Percentiles rank a stretch among this genome's conserved stretches.
Conservation (phyloP, 2,797 vertebrate genomes). For the Oreochromis mossambicus region DNA sequence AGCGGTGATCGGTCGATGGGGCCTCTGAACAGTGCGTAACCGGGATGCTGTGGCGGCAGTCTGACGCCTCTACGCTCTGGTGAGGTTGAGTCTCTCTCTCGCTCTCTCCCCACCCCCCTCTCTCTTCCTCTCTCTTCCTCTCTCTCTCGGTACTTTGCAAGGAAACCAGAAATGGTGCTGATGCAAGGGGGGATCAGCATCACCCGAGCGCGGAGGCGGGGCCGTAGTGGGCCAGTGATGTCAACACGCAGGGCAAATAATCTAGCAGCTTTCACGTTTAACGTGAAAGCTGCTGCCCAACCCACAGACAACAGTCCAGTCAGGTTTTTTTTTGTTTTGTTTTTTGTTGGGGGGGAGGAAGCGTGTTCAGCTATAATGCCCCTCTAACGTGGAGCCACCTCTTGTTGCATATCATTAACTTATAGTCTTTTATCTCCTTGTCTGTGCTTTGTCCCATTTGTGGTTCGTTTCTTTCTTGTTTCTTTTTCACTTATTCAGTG, state of each 20-base stretch:
- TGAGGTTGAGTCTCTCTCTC: constrained; percentile 41
- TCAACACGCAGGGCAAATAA: constrained; percentile 52
- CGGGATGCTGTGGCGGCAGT: constrained; percentile 49
- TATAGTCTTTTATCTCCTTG: background rate
- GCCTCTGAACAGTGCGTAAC: constrained; percentile 46
- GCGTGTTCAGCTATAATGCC: background rate
- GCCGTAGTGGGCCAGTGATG: constrained; percentile 60
- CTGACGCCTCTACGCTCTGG: constrained; percentile 47
- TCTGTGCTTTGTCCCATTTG: background rate
- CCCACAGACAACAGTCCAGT: background rate
- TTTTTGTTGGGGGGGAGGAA: too few relatives aligned
- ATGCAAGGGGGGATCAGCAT: constrained; percentile 57
- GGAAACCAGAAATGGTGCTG: constrained; percentile 71
- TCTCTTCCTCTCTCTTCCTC: too few relatives aligned
- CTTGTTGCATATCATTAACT: background rate
- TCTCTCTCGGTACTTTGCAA: constrained; percentile 15
- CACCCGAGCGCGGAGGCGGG: constrained; percentile 54
- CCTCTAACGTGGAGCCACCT: background rate
- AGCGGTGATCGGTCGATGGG: constrained; percentile 34
- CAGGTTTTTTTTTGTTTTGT: background rate
- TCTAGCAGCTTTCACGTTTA: constrained; percentile 3
- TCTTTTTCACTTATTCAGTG: background rate
- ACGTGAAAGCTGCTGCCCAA: background rate
- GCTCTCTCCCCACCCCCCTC: constrained; percentile 8
- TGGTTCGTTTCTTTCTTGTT: background rate